Evolutionary conservation across 2,888 invertebrate genomes (phyloP).

Genomic region (Orthonevra nobilis): DNA sequence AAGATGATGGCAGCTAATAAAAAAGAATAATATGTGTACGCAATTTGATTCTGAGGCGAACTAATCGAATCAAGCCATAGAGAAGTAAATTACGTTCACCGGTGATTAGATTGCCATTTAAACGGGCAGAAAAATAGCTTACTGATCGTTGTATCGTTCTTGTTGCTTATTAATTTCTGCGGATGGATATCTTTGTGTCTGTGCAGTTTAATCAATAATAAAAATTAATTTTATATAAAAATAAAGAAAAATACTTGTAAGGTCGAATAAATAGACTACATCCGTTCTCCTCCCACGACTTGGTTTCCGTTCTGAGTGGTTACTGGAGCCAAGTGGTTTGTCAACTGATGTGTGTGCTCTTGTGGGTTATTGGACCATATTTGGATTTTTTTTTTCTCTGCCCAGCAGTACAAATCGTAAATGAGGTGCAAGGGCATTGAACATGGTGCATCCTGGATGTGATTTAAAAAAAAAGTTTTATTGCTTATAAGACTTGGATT

Average conservation of each 20-base stretch:
- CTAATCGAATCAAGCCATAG: slow-evolving; percentile 30
- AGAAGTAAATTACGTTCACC: slow-evolving; percentile 53
- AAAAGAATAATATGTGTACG: slow-evolving; percentile 42
- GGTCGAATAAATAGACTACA: slow-evolving; percentile 67
- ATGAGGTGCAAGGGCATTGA: no score
- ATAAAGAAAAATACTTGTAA: slow-evolving; percentile 34
- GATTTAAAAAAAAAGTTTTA: no score
- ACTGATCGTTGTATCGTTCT: slow-evolving; percentile 28
- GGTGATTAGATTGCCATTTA: slow-evolving; percentile 59
- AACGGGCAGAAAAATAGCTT: slow-evolving; percentile 35
- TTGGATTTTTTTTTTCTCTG: no score
- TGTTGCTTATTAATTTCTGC: slow-evolving; percentile 5
- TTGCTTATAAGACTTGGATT: no score
- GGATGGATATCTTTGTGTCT: neutral
- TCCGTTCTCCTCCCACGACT: slow-evolving; percentile 65
- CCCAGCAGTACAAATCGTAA: no score
- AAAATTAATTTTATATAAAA: slow-evolving; percentile 4
- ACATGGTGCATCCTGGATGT: no score
- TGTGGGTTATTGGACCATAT: slow-evolving; percentile 13
- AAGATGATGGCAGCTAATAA: slow-evolving; percentile 62
- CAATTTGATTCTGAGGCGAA: slow-evolving; percentile 53
- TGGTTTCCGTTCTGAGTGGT: slow-evolving; percentile 32
- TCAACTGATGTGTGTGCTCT: no score
- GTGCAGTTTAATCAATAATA: slow-evolving; percentile 3
- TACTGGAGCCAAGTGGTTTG: no score